Percentiles rank a stretch among this genome's conserved stretches.
These are phyloP conservation scores for Corticium candelabrum DNA, from an alignment of 37 sponge, comb jelly and placozoan species.

Conservation along the genomic window DNA sequence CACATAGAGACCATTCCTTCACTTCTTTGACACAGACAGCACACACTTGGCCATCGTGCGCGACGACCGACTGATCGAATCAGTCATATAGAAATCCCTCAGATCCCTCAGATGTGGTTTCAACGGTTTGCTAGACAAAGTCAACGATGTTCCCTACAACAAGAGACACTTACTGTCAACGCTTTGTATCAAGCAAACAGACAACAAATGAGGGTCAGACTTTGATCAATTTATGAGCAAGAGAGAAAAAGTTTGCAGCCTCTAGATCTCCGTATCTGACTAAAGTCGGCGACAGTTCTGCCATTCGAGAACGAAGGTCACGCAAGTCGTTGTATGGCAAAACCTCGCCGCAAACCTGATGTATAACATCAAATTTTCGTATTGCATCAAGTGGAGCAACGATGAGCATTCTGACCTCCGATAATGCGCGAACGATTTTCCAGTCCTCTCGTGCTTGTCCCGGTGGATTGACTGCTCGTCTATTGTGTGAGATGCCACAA, in stretches of 20 bases:
- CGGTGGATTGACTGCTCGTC: constrained; percentile 90
- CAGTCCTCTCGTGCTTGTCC: constrained; percentile 95
- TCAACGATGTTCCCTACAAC: background rate
- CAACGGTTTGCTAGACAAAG: constrained; percentile 18
- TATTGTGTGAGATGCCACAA: constrained; percentile 5
- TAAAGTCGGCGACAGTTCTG: constrained; percentile 62
- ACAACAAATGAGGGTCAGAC: no score
- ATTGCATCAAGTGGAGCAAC: background rate
- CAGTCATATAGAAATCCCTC: constrained; percentile 92
- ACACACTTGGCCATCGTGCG: constrained; percentile 95
- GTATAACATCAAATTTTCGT: no score
- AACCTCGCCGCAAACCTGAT: constrained; percentile 49
- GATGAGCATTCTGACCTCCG: constrained; percentile 43
- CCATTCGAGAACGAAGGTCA: constrained; percentile 56
- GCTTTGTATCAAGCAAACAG: background rate
- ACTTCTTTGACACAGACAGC: constrained; percentile 24
- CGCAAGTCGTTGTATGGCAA: constrained; percentile 65
- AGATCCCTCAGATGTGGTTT: constrained; percentile 34
- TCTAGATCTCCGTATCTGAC: constrained; percentile 44
- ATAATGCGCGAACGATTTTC: constrained; percentile 88
- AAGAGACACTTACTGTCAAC: background rate
- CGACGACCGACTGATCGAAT: constrained; percentile 84
- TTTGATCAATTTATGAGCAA: constrained; percentile 50
- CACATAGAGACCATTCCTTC: no score
- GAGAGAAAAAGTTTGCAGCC: constrained; percentile 67